Conservation (phyloP, 2,888 invertebrate species). For the Lochmaea crataegi region DNA sequence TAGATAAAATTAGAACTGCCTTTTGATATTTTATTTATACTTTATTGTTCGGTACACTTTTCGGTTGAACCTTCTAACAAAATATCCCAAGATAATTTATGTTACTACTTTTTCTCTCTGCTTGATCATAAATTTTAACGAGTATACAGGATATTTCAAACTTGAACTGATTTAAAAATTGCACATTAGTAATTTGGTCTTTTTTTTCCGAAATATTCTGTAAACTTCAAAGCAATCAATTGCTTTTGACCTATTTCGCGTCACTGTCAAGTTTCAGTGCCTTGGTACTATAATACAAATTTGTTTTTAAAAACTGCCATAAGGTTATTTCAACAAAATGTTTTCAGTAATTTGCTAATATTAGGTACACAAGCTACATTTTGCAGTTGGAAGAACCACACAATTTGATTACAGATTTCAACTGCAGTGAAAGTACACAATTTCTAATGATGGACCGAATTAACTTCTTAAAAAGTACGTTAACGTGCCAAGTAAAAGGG, state of each 20-base stretch:
- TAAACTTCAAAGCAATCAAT: no score
- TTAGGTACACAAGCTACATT: no score
- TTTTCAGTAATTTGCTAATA: no score
- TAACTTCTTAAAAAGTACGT: no score
- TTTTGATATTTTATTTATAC: neutral
- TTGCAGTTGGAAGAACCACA: no score
- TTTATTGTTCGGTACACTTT: constrained; percentile 5
- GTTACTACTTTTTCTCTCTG: neutral
- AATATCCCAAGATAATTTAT: constrained; percentile 4
- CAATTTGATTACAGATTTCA: no score
- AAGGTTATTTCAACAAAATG: neutral
- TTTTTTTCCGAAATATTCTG: no score
- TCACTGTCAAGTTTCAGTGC: constrained; percentile 4
- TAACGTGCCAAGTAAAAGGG: no score
- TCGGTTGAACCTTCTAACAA: constrained; percentile 8
- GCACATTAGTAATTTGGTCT: no score
- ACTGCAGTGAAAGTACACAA: no score
- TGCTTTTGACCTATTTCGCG: neutral
- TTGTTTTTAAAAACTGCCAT: neutral
- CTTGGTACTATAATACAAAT: neutral
- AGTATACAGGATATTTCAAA: constrained; percentile 1
- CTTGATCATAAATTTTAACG: neutral
- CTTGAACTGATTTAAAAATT: no score
- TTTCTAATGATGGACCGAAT: no score
- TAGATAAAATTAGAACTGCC: constrained; percentile 13